Conservation (phyloP, 1,140 invertebrate genomes). For the Hormaphis cornu region DNA sequence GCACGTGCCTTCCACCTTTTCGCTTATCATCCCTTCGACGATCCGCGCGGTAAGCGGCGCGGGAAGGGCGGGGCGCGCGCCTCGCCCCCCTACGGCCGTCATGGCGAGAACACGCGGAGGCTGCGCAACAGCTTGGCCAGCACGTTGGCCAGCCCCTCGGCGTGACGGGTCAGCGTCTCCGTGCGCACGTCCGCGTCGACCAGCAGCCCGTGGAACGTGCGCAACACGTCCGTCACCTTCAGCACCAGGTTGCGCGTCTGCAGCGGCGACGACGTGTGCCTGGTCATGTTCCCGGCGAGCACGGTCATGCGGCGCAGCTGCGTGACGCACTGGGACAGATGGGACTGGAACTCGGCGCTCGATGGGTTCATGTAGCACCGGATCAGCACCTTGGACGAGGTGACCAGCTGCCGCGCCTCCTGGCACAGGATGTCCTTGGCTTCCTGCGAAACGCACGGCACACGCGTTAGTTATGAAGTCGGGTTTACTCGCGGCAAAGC, state of each 20-base stretch:
- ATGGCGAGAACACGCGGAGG: constrained; percentile 68
- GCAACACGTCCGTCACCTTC: constrained; percentile 49
- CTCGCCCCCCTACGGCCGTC: neutral
- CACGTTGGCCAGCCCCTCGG: constrained; percentile 68
- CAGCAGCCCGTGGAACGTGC: constrained; percentile 34
- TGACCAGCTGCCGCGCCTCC: constrained; percentile 70
- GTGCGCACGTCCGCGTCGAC: constrained; percentile 44
- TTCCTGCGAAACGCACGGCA: constrained; percentile 43
- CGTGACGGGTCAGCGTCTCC: constrained; percentile 58
- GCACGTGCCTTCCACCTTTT: no score
- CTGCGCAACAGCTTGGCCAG: constrained; percentile 69
- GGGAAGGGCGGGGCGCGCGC: neutral
- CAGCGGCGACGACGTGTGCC: constrained; percentile 61
- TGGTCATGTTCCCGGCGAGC: constrained; percentile 58
- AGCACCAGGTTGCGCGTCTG: constrained; percentile 69
- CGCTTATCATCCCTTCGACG: no score
- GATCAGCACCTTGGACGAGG: constrained; percentile 71
- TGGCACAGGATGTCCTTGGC: constrained; percentile 67
- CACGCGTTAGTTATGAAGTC: no score
- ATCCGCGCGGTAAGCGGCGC: no score
- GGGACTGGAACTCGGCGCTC: constrained; percentile 50
- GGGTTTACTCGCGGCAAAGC: no score
- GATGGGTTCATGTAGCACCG: constrained; percentile 46
- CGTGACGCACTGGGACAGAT: constrained; percentile 59
- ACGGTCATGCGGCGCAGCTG: constrained; percentile 58